Evolutionary conservation across 2,113 vertebrate species (phyloP).

Genomic region (Calyptomena viridis): DNA sequence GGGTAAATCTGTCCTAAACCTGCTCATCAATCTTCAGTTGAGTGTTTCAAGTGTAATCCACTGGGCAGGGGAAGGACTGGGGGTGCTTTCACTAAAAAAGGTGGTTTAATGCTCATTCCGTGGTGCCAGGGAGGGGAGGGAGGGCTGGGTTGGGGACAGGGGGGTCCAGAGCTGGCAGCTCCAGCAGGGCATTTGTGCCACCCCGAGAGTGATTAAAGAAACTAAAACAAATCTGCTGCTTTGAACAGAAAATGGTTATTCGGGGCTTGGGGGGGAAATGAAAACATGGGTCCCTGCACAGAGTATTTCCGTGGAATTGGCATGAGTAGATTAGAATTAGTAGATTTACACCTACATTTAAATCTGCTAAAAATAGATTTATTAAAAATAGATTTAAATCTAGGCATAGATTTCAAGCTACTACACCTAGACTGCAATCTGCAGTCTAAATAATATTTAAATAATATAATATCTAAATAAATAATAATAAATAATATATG

Average conservation of each 20-base stretch:
- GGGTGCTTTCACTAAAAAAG: neutral
- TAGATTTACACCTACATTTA: too few relatives aligned
- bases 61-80: neutral
- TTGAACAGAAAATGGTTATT: neutral
- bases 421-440: too few relatives aligned
- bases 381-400: rapidly evolving
- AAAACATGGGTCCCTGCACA: neutral
- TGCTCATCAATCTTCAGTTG: constrained; percentile 75
- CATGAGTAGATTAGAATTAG: rapidly evolving
- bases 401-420: rapidly evolving
- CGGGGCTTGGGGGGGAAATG: neutral
- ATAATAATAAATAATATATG: too few relatives aligned
- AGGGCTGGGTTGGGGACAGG: rapidly evolving
- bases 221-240: neutral
- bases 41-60: constrained; percentile 72
- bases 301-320: neutral
- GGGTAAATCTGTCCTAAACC: constrained; percentile 73
- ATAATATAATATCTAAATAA: too few relatives aligned
- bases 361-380: rapidly evolving
- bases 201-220: neutral
- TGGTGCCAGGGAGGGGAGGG: neutral
- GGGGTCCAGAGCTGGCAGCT: neutral
- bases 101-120: neutral
- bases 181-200: rapidly evolving
- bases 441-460: too few relatives aligned